Conservation (phyloP, 2,888 invertebrate genomes). For the Lasioglossum villosulum region DNA sequence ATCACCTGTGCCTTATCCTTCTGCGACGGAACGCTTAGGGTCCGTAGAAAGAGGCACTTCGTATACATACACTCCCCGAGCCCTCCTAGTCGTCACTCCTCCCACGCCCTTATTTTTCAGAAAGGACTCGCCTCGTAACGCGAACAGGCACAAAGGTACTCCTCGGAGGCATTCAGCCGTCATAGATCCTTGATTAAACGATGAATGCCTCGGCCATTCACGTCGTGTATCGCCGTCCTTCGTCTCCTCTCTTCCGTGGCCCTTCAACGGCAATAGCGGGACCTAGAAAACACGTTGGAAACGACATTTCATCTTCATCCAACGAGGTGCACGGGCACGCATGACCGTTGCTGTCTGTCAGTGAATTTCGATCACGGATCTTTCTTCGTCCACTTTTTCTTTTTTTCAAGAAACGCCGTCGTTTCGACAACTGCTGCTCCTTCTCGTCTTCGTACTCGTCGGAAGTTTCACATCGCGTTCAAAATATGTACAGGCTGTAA, state of each 20-base stretch:
- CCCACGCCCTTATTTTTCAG: constrained; percentile 68
- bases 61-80: neutral
- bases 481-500: neutral
- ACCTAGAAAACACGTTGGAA: constrained; percentile 75
- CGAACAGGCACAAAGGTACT: constrained; percentile 75
- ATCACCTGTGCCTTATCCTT: constrained; percentile 76
- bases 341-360: constrained; percentile 41
- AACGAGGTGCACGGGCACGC: constrained; percentile 27
- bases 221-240: constrained; percentile 47
- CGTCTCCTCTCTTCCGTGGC: constrained; percentile 23
- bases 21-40: constrained; percentile 13
- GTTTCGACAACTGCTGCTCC: neutral
- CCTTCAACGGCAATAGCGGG: constrained; percentile 57
- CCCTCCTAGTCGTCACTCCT: constrained; percentile 63
- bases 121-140: constrained; percentile 67
- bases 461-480: neutral
- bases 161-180: constrained; percentile 78
- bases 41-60: constrained; percentile 52
- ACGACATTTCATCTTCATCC: constrained; percentile 77
- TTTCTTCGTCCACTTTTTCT: constrained; percentile 6
- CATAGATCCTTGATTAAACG: constrained; percentile 83
- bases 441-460: neutral
- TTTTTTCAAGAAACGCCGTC: neutral
- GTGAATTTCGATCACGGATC: constrained; percentile 52
- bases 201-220: constrained; percentile 76